Base-by-base conservation (phyloP, 1,140 invertebrate species). In the Ips typographus region DNA sequence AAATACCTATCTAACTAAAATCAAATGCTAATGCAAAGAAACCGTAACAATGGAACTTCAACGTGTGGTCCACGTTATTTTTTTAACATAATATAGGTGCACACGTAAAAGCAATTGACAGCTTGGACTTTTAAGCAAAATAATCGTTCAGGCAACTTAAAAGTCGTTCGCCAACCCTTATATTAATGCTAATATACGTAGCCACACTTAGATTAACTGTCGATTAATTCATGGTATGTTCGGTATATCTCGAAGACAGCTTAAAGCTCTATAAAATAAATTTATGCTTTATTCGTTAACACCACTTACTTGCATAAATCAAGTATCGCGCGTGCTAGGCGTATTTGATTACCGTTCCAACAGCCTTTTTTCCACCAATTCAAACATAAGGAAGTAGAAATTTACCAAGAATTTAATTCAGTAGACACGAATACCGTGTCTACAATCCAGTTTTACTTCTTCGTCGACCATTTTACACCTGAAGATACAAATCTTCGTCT, bases 391-490 rank as follows among this genome's bases (percentile, higher is more conserved):
- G 68, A 70, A 70, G 68, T 70, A 70, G 68, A 70, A 64, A 70
- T 64, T 70, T 70, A 70, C 68, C 64, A 64, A 47, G 68, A 70
- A 64, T 70, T 70, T 70, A 70, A 70, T 70, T 70, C 68, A 70
- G 68, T 70, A 70, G 68, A 70, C 68, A 70, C 68, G 68, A 70
- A 70, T 70, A 70, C 51, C 68, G 58, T 70, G 68, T 70, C 68
- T 70, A 70, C 60, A 70, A 64, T 70, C 68, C 68, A 70, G 68
- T 70, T 70, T 70, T 70, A 70, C 68, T 62, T 70, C 68, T 70
- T 70, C 59, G 68, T 64, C 68, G 68, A 70, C 40, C 68, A 70
- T 70, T 70, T 70, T 70, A 70, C 68, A 70, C 68, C 67, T 47
- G 37, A 4, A 70, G 68, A 70, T 70, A 70, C 68, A 70, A 70